Conservation (phyloP, 2,797 vertebrate genomes). For the Typhlichthys subterraneus region DNA sequence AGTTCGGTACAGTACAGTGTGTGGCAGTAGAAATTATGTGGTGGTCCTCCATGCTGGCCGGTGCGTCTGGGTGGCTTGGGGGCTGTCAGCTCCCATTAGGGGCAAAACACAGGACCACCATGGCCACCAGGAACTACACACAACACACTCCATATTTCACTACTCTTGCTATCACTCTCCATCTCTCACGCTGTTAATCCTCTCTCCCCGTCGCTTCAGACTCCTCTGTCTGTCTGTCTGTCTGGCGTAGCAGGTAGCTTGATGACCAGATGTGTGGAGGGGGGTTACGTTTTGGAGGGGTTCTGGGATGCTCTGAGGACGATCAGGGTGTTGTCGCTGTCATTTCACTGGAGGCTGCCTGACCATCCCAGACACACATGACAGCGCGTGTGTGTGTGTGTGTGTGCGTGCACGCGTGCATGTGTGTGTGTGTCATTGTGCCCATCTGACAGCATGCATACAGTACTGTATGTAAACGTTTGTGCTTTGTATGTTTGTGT, state of each 20-base stretch:
- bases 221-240: background rate
- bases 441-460: slow-evolving; percentile 28
- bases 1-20: too few relatives aligned
- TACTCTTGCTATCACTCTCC: slow-evolving; percentile 15
- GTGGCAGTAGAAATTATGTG: too few relatives aligned
- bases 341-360: slow-evolving; percentile 72
- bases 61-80: slow-evolving; percentile 71
- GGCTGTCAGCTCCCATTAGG: slow-evolving; percentile 74
- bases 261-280: slow-evolving; percentile 16
- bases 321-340: slow-evolving; percentile 72
- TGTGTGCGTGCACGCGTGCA: background rate
- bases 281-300: slow-evolving; percentile 37
- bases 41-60: slow-evolving; percentile 54
- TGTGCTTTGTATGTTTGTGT: background rate
- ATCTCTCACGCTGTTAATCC: background rate
- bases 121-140: background rate
- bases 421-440: background rate
- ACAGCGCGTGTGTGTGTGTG: slow-evolving; percentile 9
- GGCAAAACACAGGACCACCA: slow-evolving; percentile 32
- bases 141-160: background rate
- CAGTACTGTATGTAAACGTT: background rate
- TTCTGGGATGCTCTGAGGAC: slow-evolving; percentile 49
- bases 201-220: slow-evolving; percentile 33
- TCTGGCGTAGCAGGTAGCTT: slow-evolving; percentile 12
- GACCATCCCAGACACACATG: slow-evolving; percentile 40